Conservation (phyloP, 2,797 vertebrate genomes). For the Falco rusticolus region DNA sequence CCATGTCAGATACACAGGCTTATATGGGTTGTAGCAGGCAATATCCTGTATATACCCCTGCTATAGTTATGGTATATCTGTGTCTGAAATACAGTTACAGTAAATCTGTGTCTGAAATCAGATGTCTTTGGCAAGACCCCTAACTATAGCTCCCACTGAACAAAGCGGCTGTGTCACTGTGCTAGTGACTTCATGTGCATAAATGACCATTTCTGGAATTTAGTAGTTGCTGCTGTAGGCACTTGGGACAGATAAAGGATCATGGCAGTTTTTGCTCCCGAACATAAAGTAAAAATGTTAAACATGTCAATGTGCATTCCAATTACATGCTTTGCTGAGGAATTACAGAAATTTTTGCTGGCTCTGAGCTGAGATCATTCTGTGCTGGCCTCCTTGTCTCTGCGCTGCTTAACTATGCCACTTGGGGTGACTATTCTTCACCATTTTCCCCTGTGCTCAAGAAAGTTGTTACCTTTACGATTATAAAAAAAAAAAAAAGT, state of each 20-base stretch:
- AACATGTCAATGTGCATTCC: not conserved
- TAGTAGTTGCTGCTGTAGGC: not conserved
- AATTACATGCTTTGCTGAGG: not conserved
- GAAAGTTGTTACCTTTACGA: not conserved
- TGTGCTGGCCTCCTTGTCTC: not conserved
- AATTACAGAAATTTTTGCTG: conserved; percentile 14
- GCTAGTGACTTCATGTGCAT: not conserved
- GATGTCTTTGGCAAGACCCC: not conserved
- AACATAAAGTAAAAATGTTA: not conserved
- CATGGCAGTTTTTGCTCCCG: not conserved
- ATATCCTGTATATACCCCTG: too few relatives aligned
- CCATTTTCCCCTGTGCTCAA: not conserved
- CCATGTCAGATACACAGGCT: not conserved
- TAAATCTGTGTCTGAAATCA: not conserved
- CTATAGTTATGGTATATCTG: not conserved
- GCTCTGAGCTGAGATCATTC: not conserved
- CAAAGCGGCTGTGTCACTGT: not conserved
- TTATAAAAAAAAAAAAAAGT: not conserved
- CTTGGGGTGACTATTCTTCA: not conserved
- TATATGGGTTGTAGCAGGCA: not conserved
- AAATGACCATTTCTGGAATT: not conserved
- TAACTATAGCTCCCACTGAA: not conserved
- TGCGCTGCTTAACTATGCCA: not conserved
- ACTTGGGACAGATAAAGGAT: not conserved
- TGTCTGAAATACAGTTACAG: not conserved